Percentiles rank a stretch among this genome's conserved stretches.
These are phyloP conservation scores for Catharus bicknelli DNA, from an alignment of 2,113 vertebrate genomes.

Conservation along the genomic window DNA sequence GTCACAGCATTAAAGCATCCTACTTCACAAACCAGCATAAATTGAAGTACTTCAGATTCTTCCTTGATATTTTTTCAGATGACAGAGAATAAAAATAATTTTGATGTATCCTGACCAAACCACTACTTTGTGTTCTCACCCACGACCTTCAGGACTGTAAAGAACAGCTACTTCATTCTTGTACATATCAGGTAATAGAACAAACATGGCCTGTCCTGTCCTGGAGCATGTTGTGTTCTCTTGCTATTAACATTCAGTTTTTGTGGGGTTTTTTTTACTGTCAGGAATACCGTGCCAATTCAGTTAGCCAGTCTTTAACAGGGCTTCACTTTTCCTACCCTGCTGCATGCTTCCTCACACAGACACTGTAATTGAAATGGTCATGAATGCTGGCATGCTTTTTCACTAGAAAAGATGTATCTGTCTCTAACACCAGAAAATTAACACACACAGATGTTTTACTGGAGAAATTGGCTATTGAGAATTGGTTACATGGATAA, in stretches of 20 bases:
- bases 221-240: neutral
- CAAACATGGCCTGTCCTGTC: neutral
- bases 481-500: neutral
- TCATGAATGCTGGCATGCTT: neutral
- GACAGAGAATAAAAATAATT: neutral
- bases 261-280: too few species aligned
- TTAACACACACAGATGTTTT: rapidly evolving
- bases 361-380: neutral
- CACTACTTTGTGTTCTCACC: neutral
- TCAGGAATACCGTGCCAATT: neutral
- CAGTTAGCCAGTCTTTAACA: neutral
- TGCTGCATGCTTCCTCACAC: neutral
- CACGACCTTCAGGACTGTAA: neutral
- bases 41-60: neutral
- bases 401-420: neutral
- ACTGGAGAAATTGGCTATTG: neutral
- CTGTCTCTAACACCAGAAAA: neutral
- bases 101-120: neutral
- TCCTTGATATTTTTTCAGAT: neutral
- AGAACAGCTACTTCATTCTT: neutral
- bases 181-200: neutral
- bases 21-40: neutral
- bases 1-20: neutral
- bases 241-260: neutral
- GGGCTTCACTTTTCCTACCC: neutral